phyloP scores from a whole-genome alignment of 2,888 invertebrate genomes.

The Clostera curtula region DNA sequence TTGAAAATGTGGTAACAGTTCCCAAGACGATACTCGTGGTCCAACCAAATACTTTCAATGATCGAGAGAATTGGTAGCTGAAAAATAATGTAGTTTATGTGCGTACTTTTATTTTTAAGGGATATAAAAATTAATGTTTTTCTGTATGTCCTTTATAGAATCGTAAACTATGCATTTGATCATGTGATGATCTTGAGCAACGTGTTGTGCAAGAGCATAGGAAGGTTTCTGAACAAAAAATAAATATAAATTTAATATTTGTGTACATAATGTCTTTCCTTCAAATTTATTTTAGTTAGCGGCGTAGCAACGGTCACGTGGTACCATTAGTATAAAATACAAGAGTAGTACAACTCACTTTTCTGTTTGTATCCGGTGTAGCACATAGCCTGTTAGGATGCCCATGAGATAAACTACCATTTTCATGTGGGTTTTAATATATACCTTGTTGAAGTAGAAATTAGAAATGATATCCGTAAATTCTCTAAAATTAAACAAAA shows the following conservation, averaged over 20 bases:
- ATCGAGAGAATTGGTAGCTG: constrained; percentile 49
- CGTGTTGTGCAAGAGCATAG: too few relatives aligned
- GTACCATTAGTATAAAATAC: background rate
- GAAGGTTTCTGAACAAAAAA: too few relatives aligned
- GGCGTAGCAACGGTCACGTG: too few relatives aligned
- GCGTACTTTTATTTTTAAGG: too few relatives aligned
- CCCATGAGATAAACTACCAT: constrained; percentile 82
- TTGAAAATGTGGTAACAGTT: constrained; percentile 74
- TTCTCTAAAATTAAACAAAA: constrained; percentile 62
- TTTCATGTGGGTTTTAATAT: constrained; percentile 85
- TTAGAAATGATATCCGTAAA: constrained; percentile 77
- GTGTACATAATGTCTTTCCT: too few relatives aligned
- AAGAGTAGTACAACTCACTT: constrained; percentile 59
- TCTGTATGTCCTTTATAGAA: too few relatives aligned
- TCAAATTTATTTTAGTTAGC: too few relatives aligned
- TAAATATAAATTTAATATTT: too few relatives aligned
- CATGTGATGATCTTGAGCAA: too few relatives aligned
- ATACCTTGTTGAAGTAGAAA: constrained; percentile 77
- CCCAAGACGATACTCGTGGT: constrained; percentile 56
- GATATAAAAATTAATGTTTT: too few relatives aligned
- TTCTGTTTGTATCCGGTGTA: constrained; percentile 77
- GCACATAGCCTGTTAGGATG: constrained; percentile 77
- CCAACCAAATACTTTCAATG: constrained; percentile 51
- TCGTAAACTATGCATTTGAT: too few relatives aligned
- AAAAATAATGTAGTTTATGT: constrained; percentile 9